Base-by-base conservation (phyloP, 1,140 invertebrate species). In the Geopemphigus sp. region DNA sequence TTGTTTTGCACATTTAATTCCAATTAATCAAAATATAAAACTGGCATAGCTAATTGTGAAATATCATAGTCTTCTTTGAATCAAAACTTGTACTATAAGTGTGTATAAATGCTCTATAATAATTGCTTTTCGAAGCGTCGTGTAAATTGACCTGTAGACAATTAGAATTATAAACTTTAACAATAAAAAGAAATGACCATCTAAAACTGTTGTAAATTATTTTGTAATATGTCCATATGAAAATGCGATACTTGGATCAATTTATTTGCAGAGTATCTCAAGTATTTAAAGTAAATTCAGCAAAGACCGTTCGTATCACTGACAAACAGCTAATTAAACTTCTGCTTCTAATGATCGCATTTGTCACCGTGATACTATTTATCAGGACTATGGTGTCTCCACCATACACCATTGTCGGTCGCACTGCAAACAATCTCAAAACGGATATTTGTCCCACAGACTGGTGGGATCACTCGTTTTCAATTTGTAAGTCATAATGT, bases 401-500 rank as follows among this genome's bases (percentile, higher is more conserved):
- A n/a, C 92, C 95, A 24, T 87, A 92, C 59, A 94, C 96, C 53
- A 94, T 95, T 74, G 92, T 95, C 5, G 93, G 90, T 1, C 87
- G 91, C 63, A 95, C 94, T 0, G 92, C 93, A 14, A 93, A 95
- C 82, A 92, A 95, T 83, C 87, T 98, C 22, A 97, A 97, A 85
- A 95, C 95, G 50, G 96, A 92, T 85, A 89, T 97, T 15, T 97
- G 96, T 86, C 91, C 91, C 80, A 95, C 94, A 1, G 94, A 97
- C 85, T 97, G 95, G 93, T 98, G 96, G 96, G 96, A 98, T 86
- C 95, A 97, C 85, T 94, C 93, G 50, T 96, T 96, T 85, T 95
- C 94, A 53, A 93, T 92, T 81, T 88, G 96, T 98, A 89, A 94
- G 94, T 92, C 81, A 82, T 47, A 53, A 26, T 53, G 3, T 39